These are phyloP conservation scores for Fissipunctia ypsillon DNA, from an alignment of 2,888 invertebrate genomes.

Conservation along the genomic window DNA sequence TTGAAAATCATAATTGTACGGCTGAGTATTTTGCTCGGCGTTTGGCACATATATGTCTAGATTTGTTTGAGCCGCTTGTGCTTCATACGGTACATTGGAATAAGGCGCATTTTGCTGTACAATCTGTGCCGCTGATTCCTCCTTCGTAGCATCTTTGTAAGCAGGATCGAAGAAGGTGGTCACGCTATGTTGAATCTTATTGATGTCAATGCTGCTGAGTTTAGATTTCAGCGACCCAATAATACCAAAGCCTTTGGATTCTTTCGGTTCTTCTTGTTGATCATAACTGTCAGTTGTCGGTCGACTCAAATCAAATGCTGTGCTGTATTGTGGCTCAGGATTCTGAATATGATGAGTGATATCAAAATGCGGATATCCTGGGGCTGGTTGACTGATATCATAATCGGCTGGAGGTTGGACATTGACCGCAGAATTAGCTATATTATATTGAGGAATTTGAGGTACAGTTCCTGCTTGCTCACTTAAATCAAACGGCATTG, in stretches of 20 bases:
- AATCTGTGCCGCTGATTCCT: conserved; percentile 41
- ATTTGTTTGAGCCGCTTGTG: conserved; percentile 66
- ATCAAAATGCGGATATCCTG: conserved; percentile 44
- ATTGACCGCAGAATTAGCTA: conserved; percentile 45
- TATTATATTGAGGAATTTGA: conserved; percentile 61
- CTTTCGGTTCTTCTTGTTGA: conserved; percentile 76
- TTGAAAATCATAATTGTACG: conserved; percentile 31
- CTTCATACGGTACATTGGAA: conserved; percentile 58
- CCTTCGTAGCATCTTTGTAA: conserved; percentile 78
- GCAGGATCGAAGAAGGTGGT: conserved; percentile 88
- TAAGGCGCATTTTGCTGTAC: conserved; percentile 65
- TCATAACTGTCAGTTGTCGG: conserved; percentile 76
- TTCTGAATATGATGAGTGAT: conserved; percentile 59
- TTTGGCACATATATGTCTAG: conserved; percentile 79
- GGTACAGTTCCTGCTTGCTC: conserved; percentile 56
- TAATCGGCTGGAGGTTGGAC: conserved; percentile 25
- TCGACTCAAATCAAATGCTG: conserved; percentile 84
- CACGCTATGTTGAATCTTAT: conserved; percentile 86
- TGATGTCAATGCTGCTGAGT: conserved; percentile 84
- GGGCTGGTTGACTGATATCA: conserved; percentile 38
- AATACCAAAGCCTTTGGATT: conserved; percentile 82
- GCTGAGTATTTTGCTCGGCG: conserved; percentile 53
- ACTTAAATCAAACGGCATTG: conserved; percentile 69
- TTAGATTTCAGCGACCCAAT: conserved; percentile 88
- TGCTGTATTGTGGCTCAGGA: conserved; percentile 72